phyloP scores from a whole-genome alignment of 2,888 invertebrate genomes.

The Amphipoea oculea region DNA sequence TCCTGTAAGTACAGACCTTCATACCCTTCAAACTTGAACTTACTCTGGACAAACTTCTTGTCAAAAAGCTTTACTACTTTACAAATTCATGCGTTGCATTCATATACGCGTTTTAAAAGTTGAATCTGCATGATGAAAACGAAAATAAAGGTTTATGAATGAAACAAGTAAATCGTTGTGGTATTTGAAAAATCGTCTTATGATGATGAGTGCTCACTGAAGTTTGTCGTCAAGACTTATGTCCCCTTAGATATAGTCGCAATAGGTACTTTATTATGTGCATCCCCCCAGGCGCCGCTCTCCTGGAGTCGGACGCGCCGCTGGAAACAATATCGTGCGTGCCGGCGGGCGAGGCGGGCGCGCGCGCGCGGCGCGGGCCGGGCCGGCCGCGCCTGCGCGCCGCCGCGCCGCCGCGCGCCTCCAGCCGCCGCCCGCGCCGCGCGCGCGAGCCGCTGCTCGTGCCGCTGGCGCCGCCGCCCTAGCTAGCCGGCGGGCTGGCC shows the following conservation, averaged over 20 bases:
- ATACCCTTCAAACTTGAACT: too few relatives aligned
- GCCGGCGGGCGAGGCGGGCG: conserved; percentile 5
- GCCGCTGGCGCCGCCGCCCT: conserved; percentile 89
- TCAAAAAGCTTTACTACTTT: too few relatives aligned
- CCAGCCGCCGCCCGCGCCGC: conserved; percentile 77
- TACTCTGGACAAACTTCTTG: too few relatives aligned
- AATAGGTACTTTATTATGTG: too few relatives aligned
- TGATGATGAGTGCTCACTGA: neutral
- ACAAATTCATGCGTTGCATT: too few relatives aligned
- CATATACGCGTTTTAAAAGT: too few relatives aligned
- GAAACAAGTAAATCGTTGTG: neutral
- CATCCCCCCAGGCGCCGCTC: conserved; percentile 74
- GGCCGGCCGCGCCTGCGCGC: conserved; percentile 67
- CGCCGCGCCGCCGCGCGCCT: conserved; percentile 69
- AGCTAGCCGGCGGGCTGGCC: conserved; percentile 44
- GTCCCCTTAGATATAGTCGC: too few relatives aligned
- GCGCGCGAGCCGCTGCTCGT: conserved; percentile 86
- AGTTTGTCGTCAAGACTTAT: neutral
- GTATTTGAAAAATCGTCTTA: neutral
- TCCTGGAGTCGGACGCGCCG: conserved; percentile 82
- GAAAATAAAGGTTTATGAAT: too few relatives aligned
- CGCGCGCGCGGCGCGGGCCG: conserved; percentile 64
- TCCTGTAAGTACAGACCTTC: too few relatives aligned
- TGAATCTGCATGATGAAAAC: too few relatives aligned
- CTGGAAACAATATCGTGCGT: conserved; percentile 72